Conservation (phyloP, 2,888 invertebrate genomes). For the Orthosia gothica region DNA sequence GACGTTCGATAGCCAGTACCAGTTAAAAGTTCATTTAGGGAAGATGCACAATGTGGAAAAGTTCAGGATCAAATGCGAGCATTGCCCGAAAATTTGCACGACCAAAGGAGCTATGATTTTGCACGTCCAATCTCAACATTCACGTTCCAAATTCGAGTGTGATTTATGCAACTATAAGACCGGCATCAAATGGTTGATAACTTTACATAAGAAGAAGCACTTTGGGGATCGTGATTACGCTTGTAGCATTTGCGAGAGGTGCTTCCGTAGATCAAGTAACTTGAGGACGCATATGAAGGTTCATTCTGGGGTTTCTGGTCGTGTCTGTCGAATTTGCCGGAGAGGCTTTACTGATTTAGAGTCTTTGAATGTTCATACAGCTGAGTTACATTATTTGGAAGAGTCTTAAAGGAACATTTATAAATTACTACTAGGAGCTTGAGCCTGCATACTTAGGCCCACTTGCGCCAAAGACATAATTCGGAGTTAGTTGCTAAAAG, state of each 20-base stretch:
- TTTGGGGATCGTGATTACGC: slow-evolving; percentile 87
- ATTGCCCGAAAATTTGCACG: slow-evolving; percentile 84
- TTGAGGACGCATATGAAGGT: slow-evolving; percentile 84
- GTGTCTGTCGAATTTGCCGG: slow-evolving; percentile 81
- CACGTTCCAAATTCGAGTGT: slow-evolving; percentile 78
- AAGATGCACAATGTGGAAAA: slow-evolving; percentile 85
- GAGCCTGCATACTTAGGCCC: no score
- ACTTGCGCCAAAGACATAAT: no score
- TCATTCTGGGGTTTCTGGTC: slow-evolving; percentile 80
- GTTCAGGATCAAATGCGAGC: slow-evolving; percentile 81
- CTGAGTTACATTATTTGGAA: slow-evolving; percentile 75
- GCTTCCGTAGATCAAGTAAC: slow-evolving; percentile 90
- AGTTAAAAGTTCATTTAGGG: slow-evolving; percentile 84
- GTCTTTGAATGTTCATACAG: slow-evolving; percentile 75
- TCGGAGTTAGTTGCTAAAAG: no score
- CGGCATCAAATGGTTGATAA: slow-evolving; percentile 81
- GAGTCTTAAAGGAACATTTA: slow-evolving; percentile 51
- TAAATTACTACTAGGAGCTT: background rate
- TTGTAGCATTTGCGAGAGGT: slow-evolving; percentile 91
- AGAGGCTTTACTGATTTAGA: slow-evolving; percentile 77
- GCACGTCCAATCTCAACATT: slow-evolving; percentile 90
- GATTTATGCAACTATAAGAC: slow-evolving; percentile 83
- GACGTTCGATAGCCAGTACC: slow-evolving; percentile 77
- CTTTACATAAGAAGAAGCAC: slow-evolving; percentile 88
- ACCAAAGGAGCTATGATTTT: slow-evolving; percentile 90